Evolutionary conservation across 2,888 invertebrate species (phyloP), one percentile per base, ranked within the genome.

Genomic region (Trimorus sp.): DNA sequence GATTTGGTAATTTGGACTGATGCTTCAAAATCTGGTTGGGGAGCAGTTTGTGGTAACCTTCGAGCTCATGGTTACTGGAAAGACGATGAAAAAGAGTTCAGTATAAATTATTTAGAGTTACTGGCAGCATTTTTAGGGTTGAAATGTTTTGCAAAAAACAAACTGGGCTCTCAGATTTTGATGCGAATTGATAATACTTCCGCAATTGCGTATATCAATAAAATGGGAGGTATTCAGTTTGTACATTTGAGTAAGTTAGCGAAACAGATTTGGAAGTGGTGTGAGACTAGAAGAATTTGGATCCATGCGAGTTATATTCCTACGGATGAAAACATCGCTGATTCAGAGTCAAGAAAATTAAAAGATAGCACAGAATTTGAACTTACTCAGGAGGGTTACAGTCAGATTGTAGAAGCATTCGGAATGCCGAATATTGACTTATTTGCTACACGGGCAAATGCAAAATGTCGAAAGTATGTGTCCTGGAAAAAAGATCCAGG

Each of bases 61-160:
- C n/a, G 40, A 26, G 15, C 38, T 49, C 38, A 59, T 15, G 58
- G 58, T 6, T 11, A 16, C 9, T 59, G 58, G 58, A 53, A 53
- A 53, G 7, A 7, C 6, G 7, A 11, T 8, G 58, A 40, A 59
- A 40, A 45, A 54, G 1, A 9, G 6, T 14, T 37, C 9, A 58
- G 62, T 14, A 81, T 81, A 16, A 81, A 83, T 75, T 12, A 63
- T 12, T 56, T 79, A 9, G 78, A 84, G 26, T 40, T 82, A 14
- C 0, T 49, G 49, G 79, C 79, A 5, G 77, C 69, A 12, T 79
- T 77, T 37, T 74, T 75, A 38, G 82, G 77, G 14, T 49, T 83
- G 8, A 70, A 78, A 65, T 73, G 58, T 69, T 83, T 75, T 59
- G 80, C 70, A 11, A 54, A 63, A 1, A n/a, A 70, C 16, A 16